These are phyloP conservation scores for Mallotus villosus DNA, from an alignment of 2,797 vertebrate genomes.

Conservation along the genomic window DNA sequence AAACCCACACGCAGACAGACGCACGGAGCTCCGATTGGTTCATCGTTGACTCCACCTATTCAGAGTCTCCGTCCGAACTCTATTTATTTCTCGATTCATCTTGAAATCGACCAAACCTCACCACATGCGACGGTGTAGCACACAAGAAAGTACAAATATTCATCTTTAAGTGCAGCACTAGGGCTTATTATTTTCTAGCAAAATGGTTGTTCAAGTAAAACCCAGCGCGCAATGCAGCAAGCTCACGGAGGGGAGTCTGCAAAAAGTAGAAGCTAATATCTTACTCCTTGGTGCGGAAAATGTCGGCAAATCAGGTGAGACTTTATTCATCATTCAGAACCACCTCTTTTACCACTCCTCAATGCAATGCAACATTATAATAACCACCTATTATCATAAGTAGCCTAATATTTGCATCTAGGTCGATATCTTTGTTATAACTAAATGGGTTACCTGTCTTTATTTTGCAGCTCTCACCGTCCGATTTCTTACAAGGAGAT, in stretches of 20 bases:
- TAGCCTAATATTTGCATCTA: too few relatives aligned
- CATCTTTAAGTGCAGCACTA: too few relatives aligned
- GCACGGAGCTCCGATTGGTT: constrained; percentile 16
- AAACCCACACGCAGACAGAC: neutral
- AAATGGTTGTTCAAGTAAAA: constrained; percentile 65
- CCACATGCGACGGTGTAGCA: too few relatives aligned
- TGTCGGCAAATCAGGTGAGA: constrained; percentile 72
- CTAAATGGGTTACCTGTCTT: neutral
- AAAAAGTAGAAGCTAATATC: constrained; percentile 67
- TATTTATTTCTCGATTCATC: constrained; percentile 4
- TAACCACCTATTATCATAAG: too few relatives aligned
- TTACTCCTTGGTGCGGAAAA: constrained; percentile 69
- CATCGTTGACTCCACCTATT: neutral
- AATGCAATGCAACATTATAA: neutral
- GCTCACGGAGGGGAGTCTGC: constrained; percentile 55
- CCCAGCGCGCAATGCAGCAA: constrained; percentile 39
- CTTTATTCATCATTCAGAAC: too few relatives aligned
- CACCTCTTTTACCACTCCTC: neutral
- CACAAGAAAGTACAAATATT: too few relatives aligned
- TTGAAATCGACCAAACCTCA: neutral
- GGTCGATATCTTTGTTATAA: neutral
- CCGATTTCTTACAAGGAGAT: constrained; percentile 68
- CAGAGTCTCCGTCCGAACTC: neutral
- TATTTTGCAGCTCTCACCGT: constrained; percentile 64
- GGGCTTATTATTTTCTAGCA: neutral